Conservation (phyloP, 2,888 invertebrate genomes). For the Ennomos erosarius region DNA sequence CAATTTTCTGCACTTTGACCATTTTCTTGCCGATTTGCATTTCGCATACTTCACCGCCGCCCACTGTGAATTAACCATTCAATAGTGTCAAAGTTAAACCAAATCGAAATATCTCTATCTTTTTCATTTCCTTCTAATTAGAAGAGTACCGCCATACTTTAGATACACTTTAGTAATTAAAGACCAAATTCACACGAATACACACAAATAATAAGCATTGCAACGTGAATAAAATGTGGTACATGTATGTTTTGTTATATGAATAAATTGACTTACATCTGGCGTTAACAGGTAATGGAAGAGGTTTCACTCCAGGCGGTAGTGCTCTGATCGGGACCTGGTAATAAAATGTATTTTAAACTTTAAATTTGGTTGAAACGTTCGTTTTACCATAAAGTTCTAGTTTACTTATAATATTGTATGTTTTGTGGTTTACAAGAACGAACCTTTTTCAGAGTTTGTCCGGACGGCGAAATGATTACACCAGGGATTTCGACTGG, state of each 20-base stretch:
- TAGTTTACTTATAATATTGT: no score
- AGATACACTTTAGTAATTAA: not conserved
- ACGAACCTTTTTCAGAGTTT: conserved; percentile 74
- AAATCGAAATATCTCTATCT: no score
- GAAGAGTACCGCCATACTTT: no score
- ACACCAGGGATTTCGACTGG: conserved; percentile 36
- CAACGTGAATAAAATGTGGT: not conserved
- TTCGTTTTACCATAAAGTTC: no score
- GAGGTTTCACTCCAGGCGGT: conserved; percentile 75
- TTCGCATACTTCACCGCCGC: conserved; percentile 66
- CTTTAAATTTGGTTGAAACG: no score
- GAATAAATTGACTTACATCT: conserved; percentile 60
- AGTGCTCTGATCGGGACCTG: conserved; percentile 71
- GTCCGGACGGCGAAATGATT: conserved; percentile 70
- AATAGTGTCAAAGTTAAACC: no score
- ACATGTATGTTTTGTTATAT: not conserved
- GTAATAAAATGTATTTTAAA: conserved; percentile 27
- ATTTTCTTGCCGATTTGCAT: conserved; percentile 87
- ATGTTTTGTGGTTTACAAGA: no score
- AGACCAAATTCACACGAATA: not conserved
- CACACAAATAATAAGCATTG: not conserved
- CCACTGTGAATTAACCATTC: conserved; percentile 8
- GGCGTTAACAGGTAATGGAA: conserved; percentile 61
- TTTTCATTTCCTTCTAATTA: no score
- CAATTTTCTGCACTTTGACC: conserved; percentile 87